Evolutionary conservation across 2,797 vertebrate genomes (phyloP).

Genomic region (Ctenopoma kingsleyae): DNA sequence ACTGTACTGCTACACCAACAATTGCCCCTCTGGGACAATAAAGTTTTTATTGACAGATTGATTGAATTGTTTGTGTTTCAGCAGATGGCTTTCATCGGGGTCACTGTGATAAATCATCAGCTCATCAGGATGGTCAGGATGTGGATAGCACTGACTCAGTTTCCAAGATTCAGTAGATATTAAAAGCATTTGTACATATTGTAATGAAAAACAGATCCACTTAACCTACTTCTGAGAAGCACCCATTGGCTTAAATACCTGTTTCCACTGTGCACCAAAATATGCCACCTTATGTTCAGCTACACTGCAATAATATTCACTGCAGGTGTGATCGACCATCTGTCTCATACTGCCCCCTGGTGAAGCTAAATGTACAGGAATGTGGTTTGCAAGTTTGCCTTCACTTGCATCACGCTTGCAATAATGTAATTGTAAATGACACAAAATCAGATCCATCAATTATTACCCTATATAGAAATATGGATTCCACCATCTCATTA

Average conservation of each 20-base stretch:
- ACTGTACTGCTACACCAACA: too few relatives aligned
- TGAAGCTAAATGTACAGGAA: constrained; percentile 4
- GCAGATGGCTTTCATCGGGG: too few relatives aligned
- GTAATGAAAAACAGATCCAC: constrained; percentile 1
- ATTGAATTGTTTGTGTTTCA: too few relatives aligned
- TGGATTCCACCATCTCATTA: background rate
- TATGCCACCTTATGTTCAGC: background rate
- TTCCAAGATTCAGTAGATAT: background rate
- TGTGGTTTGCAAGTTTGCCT: background rate
- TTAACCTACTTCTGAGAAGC: constrained; percentile 4
- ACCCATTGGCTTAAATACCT: constrained; percentile 4
- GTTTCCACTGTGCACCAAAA: constrained; percentile 6
- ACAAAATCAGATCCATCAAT: constrained; percentile 2
- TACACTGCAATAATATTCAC: background rate
- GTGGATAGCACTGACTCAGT: background rate
- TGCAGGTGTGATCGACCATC: background rate
- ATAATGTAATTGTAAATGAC: background rate
- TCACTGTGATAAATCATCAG: background rate
- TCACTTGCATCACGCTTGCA: background rate
- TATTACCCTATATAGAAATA: background rate
- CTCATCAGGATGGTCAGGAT: too few relatives aligned
- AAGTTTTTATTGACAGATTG: too few relatives aligned
- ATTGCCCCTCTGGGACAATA: too few relatives aligned
- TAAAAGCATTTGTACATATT: background rate
- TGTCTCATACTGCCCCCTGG: constrained; percentile 45